Evolutionary conservation across 92 coral and sea anemone genomes (phyloP).

Genomic region (Parazoanthus darwini): DNA sequence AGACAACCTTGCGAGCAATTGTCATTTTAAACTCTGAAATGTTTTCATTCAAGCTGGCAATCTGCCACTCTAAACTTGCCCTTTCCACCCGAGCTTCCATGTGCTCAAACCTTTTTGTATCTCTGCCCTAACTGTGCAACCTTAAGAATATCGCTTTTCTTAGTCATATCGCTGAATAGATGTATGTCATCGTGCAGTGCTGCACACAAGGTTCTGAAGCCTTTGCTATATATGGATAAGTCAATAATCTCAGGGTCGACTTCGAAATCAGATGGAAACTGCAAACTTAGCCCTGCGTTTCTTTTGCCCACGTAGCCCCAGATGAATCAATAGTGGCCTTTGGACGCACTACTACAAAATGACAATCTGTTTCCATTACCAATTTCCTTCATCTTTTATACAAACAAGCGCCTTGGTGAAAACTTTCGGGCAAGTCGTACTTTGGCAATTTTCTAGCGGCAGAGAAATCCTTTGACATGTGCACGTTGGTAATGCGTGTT

Average conservation of each 20-base stretch:
- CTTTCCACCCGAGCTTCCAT: neutral
- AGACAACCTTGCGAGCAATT: constrained; percentile 3
- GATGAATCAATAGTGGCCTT: constrained; percentile 17
- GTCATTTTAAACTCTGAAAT: constrained; percentile 12
- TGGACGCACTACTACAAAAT: constrained; percentile 12
- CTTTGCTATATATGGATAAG: constrained; percentile 46
- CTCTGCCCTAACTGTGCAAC: constrained; percentile 10
- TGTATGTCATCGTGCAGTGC: constrained; percentile 44
- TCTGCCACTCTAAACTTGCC: constrained; percentile 17
- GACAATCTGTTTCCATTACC: constrained; percentile 21
- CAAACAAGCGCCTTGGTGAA: constrained; percentile 33
- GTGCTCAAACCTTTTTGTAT: neutral
- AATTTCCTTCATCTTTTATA: constrained; percentile 41
- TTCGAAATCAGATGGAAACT: constrained; percentile 28
- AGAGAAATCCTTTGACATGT: constrained; percentile 19
- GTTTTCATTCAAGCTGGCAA: neutral
- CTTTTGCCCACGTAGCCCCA: constrained; percentile 37
- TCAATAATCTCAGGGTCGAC: constrained; percentile 18
- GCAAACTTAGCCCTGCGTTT: constrained; percentile 23
- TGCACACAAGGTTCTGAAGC: neutral
- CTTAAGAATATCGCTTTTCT: constrained; percentile 38
- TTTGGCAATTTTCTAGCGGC: constrained; percentile 51
- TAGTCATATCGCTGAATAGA: constrained; percentile 38
- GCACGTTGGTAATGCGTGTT: constrained; percentile 5
- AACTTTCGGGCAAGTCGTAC: constrained; percentile 51